phyloP scores from a whole-genome alignment of 2,888 invertebrate species.

The Dynastes tityus region DNA sequence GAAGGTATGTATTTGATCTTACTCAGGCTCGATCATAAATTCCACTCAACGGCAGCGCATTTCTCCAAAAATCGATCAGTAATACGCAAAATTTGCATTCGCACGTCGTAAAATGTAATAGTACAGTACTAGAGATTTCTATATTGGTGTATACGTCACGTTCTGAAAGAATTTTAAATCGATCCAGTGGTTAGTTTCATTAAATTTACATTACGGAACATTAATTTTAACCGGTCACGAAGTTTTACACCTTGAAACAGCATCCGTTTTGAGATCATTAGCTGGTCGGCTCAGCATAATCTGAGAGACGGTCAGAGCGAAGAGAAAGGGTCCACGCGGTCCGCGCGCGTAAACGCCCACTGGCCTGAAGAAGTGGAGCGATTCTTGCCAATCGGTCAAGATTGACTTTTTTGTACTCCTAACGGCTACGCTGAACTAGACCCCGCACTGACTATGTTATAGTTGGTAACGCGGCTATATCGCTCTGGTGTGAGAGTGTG shows the following conservation, averaged over 20 bases:
- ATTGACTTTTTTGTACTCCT: slow-evolving; percentile 43
- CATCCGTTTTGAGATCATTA: slow-evolving; percentile 56
- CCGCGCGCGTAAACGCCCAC: slow-evolving; percentile 47
- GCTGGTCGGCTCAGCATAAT: slow-evolving; percentile 19
- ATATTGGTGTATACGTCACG: slow-evolving; percentile 3
- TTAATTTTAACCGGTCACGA: slow-evolving; percentile 58
- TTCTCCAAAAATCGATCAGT: not conserved
- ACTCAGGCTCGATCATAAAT: no score
- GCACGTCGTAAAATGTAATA: not conserved
- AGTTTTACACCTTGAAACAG: slow-evolving; percentile 57
- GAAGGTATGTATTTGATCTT: no score
- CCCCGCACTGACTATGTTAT: slow-evolving; percentile 31
- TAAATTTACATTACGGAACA: slow-evolving; percentile 59
- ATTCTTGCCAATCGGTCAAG: slow-evolving; percentile 53
- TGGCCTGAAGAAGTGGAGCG: slow-evolving; percentile 54
- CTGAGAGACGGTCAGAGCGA: slow-evolving; percentile 35
- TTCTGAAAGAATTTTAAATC: slow-evolving; percentile 35
- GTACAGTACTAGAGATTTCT: not conserved
- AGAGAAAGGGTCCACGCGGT: slow-evolving; percentile 52
- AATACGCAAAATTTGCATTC: not conserved
- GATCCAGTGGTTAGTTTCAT: slow-evolving; percentile 53
- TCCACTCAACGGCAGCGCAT: no score
- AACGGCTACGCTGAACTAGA: slow-evolving; percentile 42
- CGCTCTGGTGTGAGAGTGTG: slow-evolving; percentile 10
- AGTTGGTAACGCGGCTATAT: slow-evolving; percentile 14